phyloP scores from a whole-genome alignment of 2,113 vertebrate species.

The Plecturocebus donacophilus region DNA sequence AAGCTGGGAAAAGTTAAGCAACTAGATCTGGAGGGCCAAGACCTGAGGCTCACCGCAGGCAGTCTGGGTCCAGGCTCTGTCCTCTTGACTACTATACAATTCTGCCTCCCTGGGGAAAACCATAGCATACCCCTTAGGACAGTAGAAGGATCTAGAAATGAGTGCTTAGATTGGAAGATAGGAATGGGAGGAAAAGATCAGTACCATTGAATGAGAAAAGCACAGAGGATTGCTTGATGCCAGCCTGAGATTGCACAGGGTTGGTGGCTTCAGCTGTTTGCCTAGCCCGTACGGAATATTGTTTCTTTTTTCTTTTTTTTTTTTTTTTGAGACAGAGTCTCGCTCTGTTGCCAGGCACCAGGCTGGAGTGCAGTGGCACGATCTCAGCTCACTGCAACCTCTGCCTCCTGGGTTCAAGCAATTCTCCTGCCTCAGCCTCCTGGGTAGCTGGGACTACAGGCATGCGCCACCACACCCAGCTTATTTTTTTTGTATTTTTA shows the following conservation, averaged over 20 bases:
- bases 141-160: background rate
- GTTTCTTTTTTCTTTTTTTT: too few species aligned
- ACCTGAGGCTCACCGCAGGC: background rate
- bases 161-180: background rate
- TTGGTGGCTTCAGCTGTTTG: background rate
- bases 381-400: too few species aligned
- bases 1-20: background rate
- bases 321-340: too few species aligned
- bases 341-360: too few species aligned
- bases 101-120: background rate
- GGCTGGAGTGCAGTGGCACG: too few species aligned
- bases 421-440: too few species aligned
- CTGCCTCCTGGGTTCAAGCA: too few species aligned
- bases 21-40: background rate
- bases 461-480: too few species aligned
- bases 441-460: too few species aligned
- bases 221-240: background rate
- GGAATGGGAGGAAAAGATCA: background rate
- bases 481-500: too few species aligned
- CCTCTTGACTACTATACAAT: background rate
- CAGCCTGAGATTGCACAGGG: background rate
- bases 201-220: background rate
- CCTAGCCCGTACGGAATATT: background rate
- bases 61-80: background rate
- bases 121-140: background rate